These are phyloP conservation scores for Siderastrea siderea DNA, from an alignment of 92 coral and sea anemone species.

Conservation along the genomic window DNA sequence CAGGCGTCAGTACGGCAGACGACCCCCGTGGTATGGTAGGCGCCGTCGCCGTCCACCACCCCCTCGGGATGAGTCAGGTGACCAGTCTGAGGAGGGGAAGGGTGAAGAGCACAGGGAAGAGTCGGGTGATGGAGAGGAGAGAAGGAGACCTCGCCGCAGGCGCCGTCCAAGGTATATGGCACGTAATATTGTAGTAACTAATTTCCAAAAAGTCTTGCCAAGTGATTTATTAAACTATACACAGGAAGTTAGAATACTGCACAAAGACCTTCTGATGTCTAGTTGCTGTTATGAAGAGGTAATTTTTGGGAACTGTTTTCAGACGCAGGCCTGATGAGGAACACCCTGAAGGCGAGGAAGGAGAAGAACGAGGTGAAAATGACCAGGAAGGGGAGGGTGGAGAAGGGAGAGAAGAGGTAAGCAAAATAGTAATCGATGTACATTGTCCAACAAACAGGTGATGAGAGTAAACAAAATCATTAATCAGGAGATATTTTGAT, in stretches of 20 bases:
- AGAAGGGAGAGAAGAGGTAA: slow-evolving; percentile 66
- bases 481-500: too few species aligned
- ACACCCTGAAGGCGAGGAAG: slow-evolving; percentile 40
- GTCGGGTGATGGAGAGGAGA: slow-evolving; percentile 72
- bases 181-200: background rate
- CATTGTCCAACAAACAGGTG: background rate
- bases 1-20: slow-evolving; percentile 69
- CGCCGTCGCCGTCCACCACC: slow-evolving; percentile 85
- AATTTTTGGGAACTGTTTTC: background rate
- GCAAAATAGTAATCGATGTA: background rate
- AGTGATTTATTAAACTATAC: too few species aligned
- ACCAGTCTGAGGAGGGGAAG: slow-evolving; percentile 78
- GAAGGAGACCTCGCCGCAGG: slow-evolving; percentile 70
- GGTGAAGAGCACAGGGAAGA: slow-evolving; percentile 72
- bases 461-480: background rate
- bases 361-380: slow-evolving; percentile 44
- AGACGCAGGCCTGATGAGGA: slow-evolving; percentile 52
- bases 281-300: background rate
- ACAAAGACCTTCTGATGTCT: background rate
- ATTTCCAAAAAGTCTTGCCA: too few species aligned
- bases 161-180: slow-evolving; percentile 59
- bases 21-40: slow-evolving; percentile 77
- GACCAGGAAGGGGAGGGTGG: slow-evolving; percentile 71
- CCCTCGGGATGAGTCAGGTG: slow-evolving; percentile 78
- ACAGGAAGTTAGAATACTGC: too few species aligned